Percentiles rank a stretch among this genome's conserved stretches.
Evolutionary conservation across 2,888 invertebrate species (phyloP).

Genomic region (Salpingus planirostris): DNA sequence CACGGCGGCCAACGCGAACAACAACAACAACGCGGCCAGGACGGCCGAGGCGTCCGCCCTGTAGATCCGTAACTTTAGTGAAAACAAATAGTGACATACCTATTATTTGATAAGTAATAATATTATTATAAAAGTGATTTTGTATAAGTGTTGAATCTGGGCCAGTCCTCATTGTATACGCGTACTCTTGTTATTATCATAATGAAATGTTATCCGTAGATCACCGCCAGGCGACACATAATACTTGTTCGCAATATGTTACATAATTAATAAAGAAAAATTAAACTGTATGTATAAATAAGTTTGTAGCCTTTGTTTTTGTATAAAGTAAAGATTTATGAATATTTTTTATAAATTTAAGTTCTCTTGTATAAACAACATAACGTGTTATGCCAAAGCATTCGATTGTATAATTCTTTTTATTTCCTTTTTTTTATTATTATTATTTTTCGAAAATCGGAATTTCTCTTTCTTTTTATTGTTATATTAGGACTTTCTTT

Average conservation of each 20-base stretch:
- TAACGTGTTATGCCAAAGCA: slow-evolving; percentile 40
- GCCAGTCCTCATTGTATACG: slow-evolving; percentile 38
- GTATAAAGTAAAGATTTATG: slow-evolving; percentile 35
- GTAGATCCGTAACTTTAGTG: slow-evolving; percentile 21
- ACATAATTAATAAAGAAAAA: slow-evolving; percentile 12
- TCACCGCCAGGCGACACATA: slow-evolving; percentile 12
- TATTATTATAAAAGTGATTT: too few species aligned
- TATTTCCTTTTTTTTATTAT: slow-evolving; percentile 6
- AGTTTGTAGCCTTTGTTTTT: slow-evolving; percentile 31
- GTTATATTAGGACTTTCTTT: slow-evolving; percentile 13
- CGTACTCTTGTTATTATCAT: slow-evolving; percentile 20
- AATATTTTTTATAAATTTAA: slow-evolving; percentile 27
- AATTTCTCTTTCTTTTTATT: slow-evolving; percentile 7
- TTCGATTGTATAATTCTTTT: slow-evolving; percentile 14
- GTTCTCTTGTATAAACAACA: slow-evolving; percentile 23
- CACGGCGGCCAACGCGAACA: slow-evolving; percentile 45
- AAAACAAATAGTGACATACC: slow-evolving; percentile 7
- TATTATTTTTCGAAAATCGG: too few species aligned
- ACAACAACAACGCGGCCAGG: slow-evolving; percentile 53
- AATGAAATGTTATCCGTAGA: too few species aligned
- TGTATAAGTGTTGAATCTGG: slow-evolving; percentile 23
- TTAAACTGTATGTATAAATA: slow-evolving; percentile 21
- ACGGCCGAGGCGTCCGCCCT: slow-evolving; percentile 58
- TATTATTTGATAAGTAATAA: slow-evolving; percentile 3
- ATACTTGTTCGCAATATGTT: slow-evolving; percentile 20